Base-by-base conservation (phyloP, 2,113 vertebrate genomes). In the Sapajus apella region DNA sequence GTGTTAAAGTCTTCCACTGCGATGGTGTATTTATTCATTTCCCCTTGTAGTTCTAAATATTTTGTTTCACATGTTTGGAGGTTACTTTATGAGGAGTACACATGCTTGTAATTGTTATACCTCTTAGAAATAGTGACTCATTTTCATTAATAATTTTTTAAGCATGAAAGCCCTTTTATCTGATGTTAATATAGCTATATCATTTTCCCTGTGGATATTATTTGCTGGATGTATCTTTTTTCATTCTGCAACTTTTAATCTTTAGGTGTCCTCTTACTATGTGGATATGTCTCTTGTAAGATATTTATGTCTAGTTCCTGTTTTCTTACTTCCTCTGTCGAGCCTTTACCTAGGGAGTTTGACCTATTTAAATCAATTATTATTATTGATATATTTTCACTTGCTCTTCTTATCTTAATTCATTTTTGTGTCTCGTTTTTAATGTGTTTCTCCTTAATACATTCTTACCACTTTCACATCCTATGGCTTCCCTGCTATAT, bases 131-230 rank as follows among this genome's bases (percentile, higher is more conserved):
- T 40, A 73, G 7, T 80, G 25, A 64, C 9, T 83, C 13, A 86
- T 83, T 66, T 86, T 30, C 6, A 16, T 13, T 50, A 50, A 89
- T 92, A 55, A 16, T 70, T 45, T 89, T 93, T 95, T 12, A 66
- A 90, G 64, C 80, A 85, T 73, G 47, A 86, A 91, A 87, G 58
- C 2, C 12, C 40, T 43, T 66, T 96, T 96, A 73, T 90, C 37
- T 80, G 27, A 75, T 93, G n/a, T 40, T 56, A 81, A 68, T 66
- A n/a, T 27, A 56, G 16, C 5, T 85, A 45, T 3, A 16, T 80
- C 3, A 30, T 21, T 47, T 80, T 85, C 92, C 21, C 32, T n/a
- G 7, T 66, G 83, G 35, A 50, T 70, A 52, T 77, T 6, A n/a
- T 92, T 77, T 92, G 3, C 40, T 88, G n/a, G n/a, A 16, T n/a